Conservation (phyloP, 2,888 invertebrate genomes). For the Caenorhabditis doughertyi region DNA sequence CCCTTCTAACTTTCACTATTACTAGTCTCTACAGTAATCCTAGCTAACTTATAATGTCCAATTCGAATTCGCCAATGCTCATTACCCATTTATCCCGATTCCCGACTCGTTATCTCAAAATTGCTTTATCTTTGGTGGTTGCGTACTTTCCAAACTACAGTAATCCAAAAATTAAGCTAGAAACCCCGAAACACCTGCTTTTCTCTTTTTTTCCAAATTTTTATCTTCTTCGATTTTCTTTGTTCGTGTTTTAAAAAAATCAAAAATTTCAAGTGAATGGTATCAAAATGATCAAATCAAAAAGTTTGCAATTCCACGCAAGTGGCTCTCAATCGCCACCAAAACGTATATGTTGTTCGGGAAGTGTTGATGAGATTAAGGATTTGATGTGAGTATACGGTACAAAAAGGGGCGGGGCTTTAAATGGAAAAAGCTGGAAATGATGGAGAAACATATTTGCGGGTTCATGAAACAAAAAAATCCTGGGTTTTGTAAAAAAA, state of each 20-base stretch:
- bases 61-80: too few species aligned
- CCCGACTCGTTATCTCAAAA: not conserved
- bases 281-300: slow-evolving; percentile 65
- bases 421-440: not conserved
- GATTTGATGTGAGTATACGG: slow-evolving; percentile 66
- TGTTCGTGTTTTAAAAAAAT: not conserved
- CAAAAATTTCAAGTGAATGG: not conserved
- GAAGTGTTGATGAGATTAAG: slow-evolving; percentile 71
- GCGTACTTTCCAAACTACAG: slow-evolving; percentile 6
- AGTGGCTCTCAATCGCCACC: slow-evolving; percentile 53
- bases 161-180: not conserved
- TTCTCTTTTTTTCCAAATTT: not conserved
- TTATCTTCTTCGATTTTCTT: slow-evolving; percentile 1
- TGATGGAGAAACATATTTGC: too few species aligned
- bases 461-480: not conserved
- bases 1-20: too few species aligned
- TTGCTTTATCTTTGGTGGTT: not conserved
- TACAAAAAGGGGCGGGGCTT: not conserved
- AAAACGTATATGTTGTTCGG: slow-evolving; percentile 65
- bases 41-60: too few species aligned
- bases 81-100: too few species aligned
- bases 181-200: not conserved
- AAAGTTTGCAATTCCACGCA: slow-evolving; percentile 66
- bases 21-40: too few species aligned
- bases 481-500: too few species aligned